Evolutionary conservation across 2,797 vertebrate genomes (phyloP), one percentile per base, ranked within the genome.

Genomic region (Poeciliopsis presidionis): DNA sequence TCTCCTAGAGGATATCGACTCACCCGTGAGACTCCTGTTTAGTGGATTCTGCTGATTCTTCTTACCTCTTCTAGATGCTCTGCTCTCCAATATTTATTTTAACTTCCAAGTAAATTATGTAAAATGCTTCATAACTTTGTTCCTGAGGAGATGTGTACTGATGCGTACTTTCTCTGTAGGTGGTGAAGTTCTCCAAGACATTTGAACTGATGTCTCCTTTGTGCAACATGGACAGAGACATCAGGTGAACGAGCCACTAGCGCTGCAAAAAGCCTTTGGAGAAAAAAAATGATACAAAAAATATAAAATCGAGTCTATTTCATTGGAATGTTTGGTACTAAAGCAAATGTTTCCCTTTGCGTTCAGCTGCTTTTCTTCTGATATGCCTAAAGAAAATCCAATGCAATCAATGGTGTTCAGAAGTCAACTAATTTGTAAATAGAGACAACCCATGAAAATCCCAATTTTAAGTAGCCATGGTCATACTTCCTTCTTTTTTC

Each of bases 171-270:
- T 65, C 57, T 67, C 81, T 45, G 5, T 87, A 99, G 98, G 98
- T 99, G 87, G 98, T 99, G 91, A 99, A 99, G 94, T 99, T 99
- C 93, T 98, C 98, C 61, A 99, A 98, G 92, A 99, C 97, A 3
- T 99, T 99, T 91, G 98, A 99, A 88, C 88, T 99, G 83, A 95
- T 99, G 93, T 99, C 98, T 88, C 98, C 98, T 22, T 95, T 98
- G 92, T 99, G 98, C 94, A 99, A 96, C 53, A 95, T 97, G 25
- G 97, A 99, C 85, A 88, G 93, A 69, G 97, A 99, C 69, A 98
- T 94, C 96, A 98, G 97, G 98, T 98, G 94, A 93, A 93, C 20
- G 3, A 65, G 5, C 36, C 36, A 39, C 36, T 39, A 39, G 36
- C 36, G 5, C 36, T 0, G 5, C 36, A 39, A 39, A 39, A 39